phyloP scores from a whole-genome alignment of 2,888 invertebrate species.

The Acanthosepion pharaonis region DNA sequence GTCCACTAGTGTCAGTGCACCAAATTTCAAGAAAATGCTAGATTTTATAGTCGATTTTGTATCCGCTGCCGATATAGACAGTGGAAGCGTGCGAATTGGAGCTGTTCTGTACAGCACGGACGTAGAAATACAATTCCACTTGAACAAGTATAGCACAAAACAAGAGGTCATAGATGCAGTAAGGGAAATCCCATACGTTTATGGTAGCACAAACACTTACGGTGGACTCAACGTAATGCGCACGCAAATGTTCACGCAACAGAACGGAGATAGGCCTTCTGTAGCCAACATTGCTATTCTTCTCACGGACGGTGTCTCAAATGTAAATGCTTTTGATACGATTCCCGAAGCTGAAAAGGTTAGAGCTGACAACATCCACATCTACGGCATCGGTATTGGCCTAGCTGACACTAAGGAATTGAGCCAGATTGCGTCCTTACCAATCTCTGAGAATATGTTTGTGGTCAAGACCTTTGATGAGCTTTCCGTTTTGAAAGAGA shows the following conservation, averaged over 20 bases:
- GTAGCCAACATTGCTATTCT: slow-evolving; percentile 50
- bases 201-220: slow-evolving; percentile 70
- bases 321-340: slow-evolving; percentile 65
- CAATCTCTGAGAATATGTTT: slow-evolving; percentile 58
- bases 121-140: slow-evolving; percentile 55
- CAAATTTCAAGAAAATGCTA: slow-evolving; percentile 61
- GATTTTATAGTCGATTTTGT: slow-evolving; percentile 61
- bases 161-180: slow-evolving; percentile 60
- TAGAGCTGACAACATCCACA: slow-evolving; percentile 51
- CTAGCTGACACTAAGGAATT: slow-evolving; percentile 61
- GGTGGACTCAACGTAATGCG: slow-evolving; percentile 64
- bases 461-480: slow-evolving; percentile 53
- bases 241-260: slow-evolving; percentile 58
- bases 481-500: slow-evolving; percentile 55
- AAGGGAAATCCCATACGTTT: slow-evolving; percentile 60
- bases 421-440: slow-evolving; percentile 61
- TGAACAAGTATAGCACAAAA: slow-evolving; percentile 55
- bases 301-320: slow-evolving; percentile 58
- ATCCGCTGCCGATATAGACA: slow-evolving; percentile 55
- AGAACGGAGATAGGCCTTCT: slow-evolving; percentile 64
- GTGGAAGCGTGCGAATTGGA: slow-evolving; percentile 59
- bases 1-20: slow-evolving; percentile 64
- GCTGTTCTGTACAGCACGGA: slow-evolving; percentile 59
- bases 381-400: slow-evolving; percentile 59
- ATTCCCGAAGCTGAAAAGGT: slow-evolving; percentile 64